These are phyloP conservation scores for Fregetta grallaria DNA, from an alignment of 2,113 vertebrate species.

Conservation along the genomic window DNA sequence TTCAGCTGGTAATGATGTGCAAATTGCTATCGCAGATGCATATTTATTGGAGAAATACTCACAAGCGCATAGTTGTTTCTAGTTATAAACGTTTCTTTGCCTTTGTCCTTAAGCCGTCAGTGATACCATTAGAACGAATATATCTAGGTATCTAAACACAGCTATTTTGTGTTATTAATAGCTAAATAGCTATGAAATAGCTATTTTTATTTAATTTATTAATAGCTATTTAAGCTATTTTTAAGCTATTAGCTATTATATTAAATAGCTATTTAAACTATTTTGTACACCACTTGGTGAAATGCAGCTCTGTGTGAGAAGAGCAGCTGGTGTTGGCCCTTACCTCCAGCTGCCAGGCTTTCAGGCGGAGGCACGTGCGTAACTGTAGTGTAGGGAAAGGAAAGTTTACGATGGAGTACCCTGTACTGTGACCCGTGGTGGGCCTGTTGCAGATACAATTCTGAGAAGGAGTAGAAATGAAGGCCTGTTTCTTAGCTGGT, in stretches of 20 bases:
- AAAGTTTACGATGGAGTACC: not conserved
- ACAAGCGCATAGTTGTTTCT: not conserved
- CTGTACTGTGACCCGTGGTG: not conserved
- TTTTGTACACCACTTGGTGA: not conserved
- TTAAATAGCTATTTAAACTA: not conserved
- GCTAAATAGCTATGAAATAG: not conserved
- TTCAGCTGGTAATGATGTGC: slow-evolving; percentile 28
- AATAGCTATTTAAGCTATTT: not conserved
- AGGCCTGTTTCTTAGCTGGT: not conserved
- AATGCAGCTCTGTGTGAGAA: no score
- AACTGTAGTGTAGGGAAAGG: not conserved
- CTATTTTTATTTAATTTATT: not conserved
- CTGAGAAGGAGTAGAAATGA: not conserved
- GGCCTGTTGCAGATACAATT: no score
- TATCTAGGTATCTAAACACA: not conserved
- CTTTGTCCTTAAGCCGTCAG: not conserved
- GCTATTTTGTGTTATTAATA: not conserved
- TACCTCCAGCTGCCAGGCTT: not conserved
- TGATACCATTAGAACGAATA: not conserved
- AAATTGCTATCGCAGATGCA: not conserved
- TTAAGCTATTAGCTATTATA: not conserved
- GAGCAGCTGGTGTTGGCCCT: not conserved
- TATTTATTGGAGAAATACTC: not conserved
- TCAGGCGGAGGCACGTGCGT: rapidly evolving
- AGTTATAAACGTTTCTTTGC: not conserved